phyloP scores from a whole-genome alignment of 2,113 vertebrate species.

The Delphinapterus leucas region DNA sequence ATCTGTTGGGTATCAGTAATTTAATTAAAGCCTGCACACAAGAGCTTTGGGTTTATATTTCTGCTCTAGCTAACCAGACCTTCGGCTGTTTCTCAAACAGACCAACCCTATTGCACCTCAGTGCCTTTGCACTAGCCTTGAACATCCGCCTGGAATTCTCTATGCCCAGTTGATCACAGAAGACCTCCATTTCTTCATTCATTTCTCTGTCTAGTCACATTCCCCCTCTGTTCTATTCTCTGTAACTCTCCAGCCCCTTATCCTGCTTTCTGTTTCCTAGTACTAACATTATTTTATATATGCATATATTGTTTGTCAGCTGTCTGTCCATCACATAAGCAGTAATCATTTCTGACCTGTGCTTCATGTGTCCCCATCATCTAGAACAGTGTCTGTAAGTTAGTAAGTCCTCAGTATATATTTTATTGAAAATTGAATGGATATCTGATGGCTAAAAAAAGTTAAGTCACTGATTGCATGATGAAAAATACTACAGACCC shows the following conservation, averaged over 20 bases:
- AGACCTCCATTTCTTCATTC: background rate
- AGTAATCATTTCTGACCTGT: background rate
- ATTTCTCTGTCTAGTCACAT: background rate
- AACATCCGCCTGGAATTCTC: background rate
- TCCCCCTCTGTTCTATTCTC: background rate
- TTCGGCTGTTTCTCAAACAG: background rate
- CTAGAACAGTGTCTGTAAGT: background rate
- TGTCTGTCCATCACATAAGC: background rate
- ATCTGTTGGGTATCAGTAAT: background rate
- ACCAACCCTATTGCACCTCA: fast-evolving
- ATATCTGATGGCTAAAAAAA: background rate
- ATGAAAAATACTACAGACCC: no score
- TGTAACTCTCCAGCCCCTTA: background rate
- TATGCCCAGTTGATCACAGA: fast-evolving
- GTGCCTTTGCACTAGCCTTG: background rate
- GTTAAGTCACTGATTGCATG: background rate
- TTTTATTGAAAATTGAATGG: background rate
- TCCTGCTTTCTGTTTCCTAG: background rate
- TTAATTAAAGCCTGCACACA: background rate
- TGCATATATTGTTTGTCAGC: background rate
- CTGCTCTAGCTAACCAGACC: fast-evolving
- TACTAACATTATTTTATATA: background rate
- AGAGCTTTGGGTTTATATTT: background rate
- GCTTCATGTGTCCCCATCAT: background rate
- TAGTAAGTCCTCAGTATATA: background rate